A percentile compares a stretch with the other conserved stretches of the same genome.
Conservation (phyloP, 1,140 invertebrate species). For the Gryon sp. region DNA sequence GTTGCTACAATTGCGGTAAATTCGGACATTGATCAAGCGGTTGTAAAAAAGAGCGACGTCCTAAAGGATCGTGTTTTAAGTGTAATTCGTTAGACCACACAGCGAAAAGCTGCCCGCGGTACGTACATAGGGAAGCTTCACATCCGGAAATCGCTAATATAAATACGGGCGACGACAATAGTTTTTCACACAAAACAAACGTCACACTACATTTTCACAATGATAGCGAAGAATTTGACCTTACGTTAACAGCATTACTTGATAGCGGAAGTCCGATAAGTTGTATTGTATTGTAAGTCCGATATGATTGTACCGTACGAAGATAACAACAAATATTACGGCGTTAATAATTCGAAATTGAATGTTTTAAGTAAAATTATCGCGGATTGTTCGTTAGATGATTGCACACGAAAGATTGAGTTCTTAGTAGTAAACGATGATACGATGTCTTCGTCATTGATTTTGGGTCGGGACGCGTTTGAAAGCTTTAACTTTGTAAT, state of each 20-base stretch:
- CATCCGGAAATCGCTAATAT: constrained; percentile 2
- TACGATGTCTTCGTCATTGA: constrained; percentile 10
- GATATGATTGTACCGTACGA: background rate
- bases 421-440: constrained; percentile 13
- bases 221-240: background rate
- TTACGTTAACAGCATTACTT: constrained; percentile 7
- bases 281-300: constrained; percentile 15
- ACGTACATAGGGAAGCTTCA: background rate
- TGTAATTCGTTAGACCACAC: background rate
- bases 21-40: background rate
- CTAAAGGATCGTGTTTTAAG: constrained; percentile 11
- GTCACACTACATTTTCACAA: background rate
- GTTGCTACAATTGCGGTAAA: constrained; percentile 9
- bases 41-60: constrained; percentile 14
- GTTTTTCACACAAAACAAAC: background rate
- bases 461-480: constrained; percentile 25
- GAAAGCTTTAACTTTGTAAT: constrained; percentile 7
- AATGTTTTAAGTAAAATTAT: constrained; percentile 3
- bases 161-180: background rate
- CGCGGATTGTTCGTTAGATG: background rate
- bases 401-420: background rate
- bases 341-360: constrained; percentile 18
- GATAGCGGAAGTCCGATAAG: constrained; percentile 27
- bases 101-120: constrained; percentile 1
- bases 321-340: background rate